Evolutionary conservation across 2,888 invertebrate species (phyloP), one percentile per base, ranked within the genome.

Genomic region (Aporophyla nigra): DNA sequence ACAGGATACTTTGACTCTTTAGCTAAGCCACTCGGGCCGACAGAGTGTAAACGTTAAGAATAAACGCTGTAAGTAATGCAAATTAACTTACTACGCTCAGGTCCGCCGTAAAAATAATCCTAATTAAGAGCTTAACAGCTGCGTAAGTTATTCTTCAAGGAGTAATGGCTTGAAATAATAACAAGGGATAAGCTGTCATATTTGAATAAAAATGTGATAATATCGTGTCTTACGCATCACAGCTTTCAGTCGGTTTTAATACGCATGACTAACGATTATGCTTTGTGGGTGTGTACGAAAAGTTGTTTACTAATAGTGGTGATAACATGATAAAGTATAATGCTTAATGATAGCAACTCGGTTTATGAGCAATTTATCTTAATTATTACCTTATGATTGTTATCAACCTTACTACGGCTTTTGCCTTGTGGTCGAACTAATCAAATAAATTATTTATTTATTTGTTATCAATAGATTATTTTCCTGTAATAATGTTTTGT

Each of bases 81-180:
- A 85, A 81, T 85, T 85, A 85, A 70, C 86, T 69, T 71, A 71
- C 27, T 61, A 71, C 68, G 86, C 83, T 68, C 68, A 71, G 56
- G 43, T 71, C 67, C 33, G 24, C 65, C 74, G 71, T 66, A 65
- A 71, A 74, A 80, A 86, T 74, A 86, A 86, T 78, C 83, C 84
- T 76, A 81, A 86, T 88, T 77, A 81, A 33, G 61, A 77, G 71
- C 65, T 78, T 67, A 88, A 83, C 74, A 74, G 71, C 69, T 66
- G 73, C 76, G 59, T 68, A 74, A 77, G 67, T 75, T 78, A 70
- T 77, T 68, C 49, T 71, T 63, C 58, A 76, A 78, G 74, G 58
- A 69, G 84, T 70, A 77, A 88, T 74, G 51, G 78, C 81, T 75
- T 67, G 76, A 67, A 76, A 84, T 81, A 86, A 88, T 78, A 84